Percentiles rank a stretch among this genome's conserved stretches.
phyloP scores from a whole-genome alignment of 2,888 invertebrate genomes.

The Hesperia comma region DNA sequence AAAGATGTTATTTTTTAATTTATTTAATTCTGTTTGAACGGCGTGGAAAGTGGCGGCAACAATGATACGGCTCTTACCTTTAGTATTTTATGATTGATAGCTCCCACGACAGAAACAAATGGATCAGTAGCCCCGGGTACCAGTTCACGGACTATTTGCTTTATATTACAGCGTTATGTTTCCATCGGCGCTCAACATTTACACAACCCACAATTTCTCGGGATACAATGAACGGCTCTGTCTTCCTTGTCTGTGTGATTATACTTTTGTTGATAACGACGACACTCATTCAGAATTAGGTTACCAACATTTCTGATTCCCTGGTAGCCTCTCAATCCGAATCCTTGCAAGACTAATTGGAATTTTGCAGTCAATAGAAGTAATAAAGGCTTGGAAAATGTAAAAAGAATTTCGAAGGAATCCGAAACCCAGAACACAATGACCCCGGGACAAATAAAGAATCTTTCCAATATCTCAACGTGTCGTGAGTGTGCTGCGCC shows the following conservation, averaged over 20 bases:
- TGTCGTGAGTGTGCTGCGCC: conserved; percentile 9
- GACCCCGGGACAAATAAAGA: not conserved
- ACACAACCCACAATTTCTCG: not conserved
- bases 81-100: conserved; percentile 12
- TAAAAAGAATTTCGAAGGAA: conserved; percentile 2
- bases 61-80: conserved; percentile 15
- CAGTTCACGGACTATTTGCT: not conserved
- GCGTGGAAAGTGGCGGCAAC: conserved; percentile 11
- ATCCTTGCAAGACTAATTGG: not conserved
- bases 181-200: not conserved
- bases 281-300: too few species aligned
- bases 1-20: conserved; percentile 11
- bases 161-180: not conserved
- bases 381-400: not conserved
- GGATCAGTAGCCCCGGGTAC: not conserved
- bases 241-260: not conserved
- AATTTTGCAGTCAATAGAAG: conserved; percentile 4
- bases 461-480: conserved; percentile 21
- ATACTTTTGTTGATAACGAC: not conserved
- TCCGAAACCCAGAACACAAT: conserved; percentile 1
- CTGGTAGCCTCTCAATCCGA: too few species aligned
- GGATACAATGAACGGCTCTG: not conserved
- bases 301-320: too few species aligned
- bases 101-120: conserved; percentile 11
- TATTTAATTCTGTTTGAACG: conserved; percentile 14